Evolutionary conservation across 2,888 invertebrate species (phyloP), one percentile per base, ranked within the genome.

Genomic region (Stenotaenia linearis): DNA sequence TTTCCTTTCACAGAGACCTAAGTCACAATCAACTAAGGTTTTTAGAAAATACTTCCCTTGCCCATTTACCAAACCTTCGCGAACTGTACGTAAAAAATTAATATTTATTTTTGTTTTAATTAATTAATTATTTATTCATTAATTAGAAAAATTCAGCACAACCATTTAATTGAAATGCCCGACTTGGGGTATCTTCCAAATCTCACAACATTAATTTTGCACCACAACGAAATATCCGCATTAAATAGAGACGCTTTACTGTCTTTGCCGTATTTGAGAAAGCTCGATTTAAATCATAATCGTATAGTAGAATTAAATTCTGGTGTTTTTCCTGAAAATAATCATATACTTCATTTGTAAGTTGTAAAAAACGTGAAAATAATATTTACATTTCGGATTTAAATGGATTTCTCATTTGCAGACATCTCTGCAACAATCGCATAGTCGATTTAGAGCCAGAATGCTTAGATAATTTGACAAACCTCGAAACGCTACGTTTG

Each of bases 401-500:
- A 6, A 32, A 32, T n/a, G n/a, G n/a, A n/a, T n/a, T 35, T 45
- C 12, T 45, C 23, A 80, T 82, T 87, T 87, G 0, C 85, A 92
- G 92, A 84, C 90, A 90, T 85, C 86, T 93, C 82, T 91, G 91
- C 85, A 89, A 89, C 84, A 97, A 96, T 88, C 90, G 90, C 82
- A 91, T 97, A 81, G 89, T 88, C 82, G 86, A 87, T 75, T 90
- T 97, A 81, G 90, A 92, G 84, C 90, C 91, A 83, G 91, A 90
- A 80, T 90, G 92, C 80, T 90, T 96, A 84, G 90, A 91, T 83
- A 91, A 91, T 85, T 88, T 96, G 79, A 90, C 90, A 0, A 89
- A 89, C 80, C 88, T 97, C 82, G 89, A 90, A 83, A 91, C 92
- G 82, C 88, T 96, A 81, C 93, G 93, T 85, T 85, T 96, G 81